Conservation (phyloP, 2,113 vertebrate species). For the Hypocryptadius cinnamomeus region DNA sequence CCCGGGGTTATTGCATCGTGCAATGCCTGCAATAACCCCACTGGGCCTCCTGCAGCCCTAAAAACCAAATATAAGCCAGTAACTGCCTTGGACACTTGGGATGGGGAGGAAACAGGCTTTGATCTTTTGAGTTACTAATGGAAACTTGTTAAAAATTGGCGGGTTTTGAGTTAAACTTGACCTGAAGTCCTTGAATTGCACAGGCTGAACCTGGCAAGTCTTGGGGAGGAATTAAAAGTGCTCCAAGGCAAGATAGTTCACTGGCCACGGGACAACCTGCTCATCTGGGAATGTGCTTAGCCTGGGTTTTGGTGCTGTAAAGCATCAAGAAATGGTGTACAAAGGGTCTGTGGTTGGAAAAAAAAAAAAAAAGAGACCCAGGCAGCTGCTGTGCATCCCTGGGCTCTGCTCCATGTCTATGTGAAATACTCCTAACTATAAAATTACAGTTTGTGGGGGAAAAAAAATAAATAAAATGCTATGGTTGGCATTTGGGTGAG, state of each 20-base stretch:
- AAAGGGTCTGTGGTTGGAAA: neutral
- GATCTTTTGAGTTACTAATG: neutral
- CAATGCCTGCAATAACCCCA: neutral
- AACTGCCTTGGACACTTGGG: neutral
- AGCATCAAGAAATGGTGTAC: neutral
- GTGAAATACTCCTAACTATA: neutral
- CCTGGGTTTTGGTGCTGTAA: neutral
- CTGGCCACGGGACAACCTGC: neutral
- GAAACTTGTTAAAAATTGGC: neutral
- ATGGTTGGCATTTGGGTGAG: neutral
- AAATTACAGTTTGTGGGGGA: neutral
- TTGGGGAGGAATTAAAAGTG: neutral
- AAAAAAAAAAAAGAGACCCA: neutral
- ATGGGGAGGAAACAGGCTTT: neutral
- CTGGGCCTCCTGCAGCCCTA: neutral
- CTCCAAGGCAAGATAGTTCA: neutral
- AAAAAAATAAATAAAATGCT: neutral
- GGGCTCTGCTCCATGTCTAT: rapidly evolving
- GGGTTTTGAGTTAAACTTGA: neutral
- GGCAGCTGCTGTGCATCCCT: neutral
- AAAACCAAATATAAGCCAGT: neutral
- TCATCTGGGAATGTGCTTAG: neutral
- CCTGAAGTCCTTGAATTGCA: neutral
- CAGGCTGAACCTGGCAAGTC: neutral
- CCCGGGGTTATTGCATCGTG: neutral